A percentile compares a stretch with the other conserved stretches of the same genome.
Evolutionary conservation across 2,888 invertebrate species (phyloP).

Genomic region (Seira ritae): DNA sequence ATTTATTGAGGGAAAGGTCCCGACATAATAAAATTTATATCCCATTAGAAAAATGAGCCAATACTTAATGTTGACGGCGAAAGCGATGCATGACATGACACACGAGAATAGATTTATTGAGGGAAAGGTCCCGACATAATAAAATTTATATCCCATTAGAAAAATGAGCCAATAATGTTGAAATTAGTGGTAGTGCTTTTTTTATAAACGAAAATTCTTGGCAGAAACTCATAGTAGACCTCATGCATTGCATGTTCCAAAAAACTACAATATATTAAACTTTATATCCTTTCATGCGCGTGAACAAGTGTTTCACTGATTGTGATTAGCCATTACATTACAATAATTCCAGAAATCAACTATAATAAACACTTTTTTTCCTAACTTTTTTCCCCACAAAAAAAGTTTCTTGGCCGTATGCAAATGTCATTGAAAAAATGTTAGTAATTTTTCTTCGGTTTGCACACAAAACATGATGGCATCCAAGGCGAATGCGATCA

Average conservation of each 20-base stretch:
- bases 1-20: slow-evolving; percentile 35
- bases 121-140: slow-evolving; percentile 44
- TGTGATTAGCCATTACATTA: slow-evolving; percentile 38
- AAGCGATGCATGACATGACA: slow-evolving; percentile 44
- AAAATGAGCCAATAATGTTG: slow-evolving; percentile 62
- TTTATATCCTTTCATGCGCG: background rate
- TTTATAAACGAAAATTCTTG: background rate
- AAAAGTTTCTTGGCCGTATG: slow-evolving; percentile 27
- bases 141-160: slow-evolving; percentile 61
- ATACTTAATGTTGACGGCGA: too few species aligned
- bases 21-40: slow-evolving; percentile 53
- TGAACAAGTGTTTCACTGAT: slow-evolving; percentile 12
- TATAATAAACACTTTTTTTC: slow-evolving; percentile 11
- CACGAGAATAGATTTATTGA: slow-evolving; percentile 61
- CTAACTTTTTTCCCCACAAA: background rate
- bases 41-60: slow-evolving; percentile 62
- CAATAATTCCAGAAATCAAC: background rate
- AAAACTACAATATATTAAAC: background rate
- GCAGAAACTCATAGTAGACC: background rate
- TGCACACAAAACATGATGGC: background rate
- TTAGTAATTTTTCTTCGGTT: background rate
- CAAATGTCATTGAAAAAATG: slow-evolving; percentile 25
- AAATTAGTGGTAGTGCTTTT: slow-evolving; percentile 60
- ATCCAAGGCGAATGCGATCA: slow-evolving; percentile 21
- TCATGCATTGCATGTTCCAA: background rate